phyloP scores from a whole-genome alignment of 2,113 vertebrate genomes.

The Scortum barcoo region DNA sequence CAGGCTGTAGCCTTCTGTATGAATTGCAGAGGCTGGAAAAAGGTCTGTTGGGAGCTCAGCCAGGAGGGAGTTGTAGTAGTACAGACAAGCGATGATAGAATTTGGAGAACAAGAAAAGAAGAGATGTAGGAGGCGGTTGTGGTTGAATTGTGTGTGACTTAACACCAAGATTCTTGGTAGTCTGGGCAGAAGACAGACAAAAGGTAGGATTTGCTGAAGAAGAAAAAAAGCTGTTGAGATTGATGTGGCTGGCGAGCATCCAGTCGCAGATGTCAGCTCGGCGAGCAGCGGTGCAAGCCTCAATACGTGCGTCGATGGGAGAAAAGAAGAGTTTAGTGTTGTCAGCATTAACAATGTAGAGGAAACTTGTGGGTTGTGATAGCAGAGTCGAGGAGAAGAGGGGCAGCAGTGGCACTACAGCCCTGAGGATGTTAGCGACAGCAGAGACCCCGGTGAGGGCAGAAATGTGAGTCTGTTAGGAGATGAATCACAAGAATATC shows the following conservation, averaged over 20 bases:
- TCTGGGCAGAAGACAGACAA: constrained; percentile 5
- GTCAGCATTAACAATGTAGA: constrained; percentile 19
- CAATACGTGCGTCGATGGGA: constrained; percentile 16
- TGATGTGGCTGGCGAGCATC: constrained; percentile 40
- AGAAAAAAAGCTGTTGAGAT: constrained; percentile 14
- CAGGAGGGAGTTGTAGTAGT: constrained; percentile 53
- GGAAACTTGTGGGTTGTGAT: constrained; percentile 9
- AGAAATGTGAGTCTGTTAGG: background rate
- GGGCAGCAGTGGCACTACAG: constrained; percentile 11
- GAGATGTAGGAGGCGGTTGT: background rate
- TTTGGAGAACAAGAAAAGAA: constrained; percentile 29
- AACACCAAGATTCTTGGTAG: constrained; percentile 25
- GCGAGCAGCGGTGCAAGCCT: constrained; percentile 34
- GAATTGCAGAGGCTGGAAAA: constrained; percentile 44
- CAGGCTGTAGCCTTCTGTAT: constrained; percentile 48
- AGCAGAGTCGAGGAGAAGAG: constrained; percentile 20
- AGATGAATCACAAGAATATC: constrained; percentile 3
- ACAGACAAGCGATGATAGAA: constrained; percentile 38
- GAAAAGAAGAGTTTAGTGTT: constrained; percentile 28
- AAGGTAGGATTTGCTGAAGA: constrained; percentile 10
- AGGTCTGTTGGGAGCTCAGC: constrained; percentile 55
- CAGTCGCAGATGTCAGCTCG: constrained; percentile 51
- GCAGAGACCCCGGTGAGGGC: background rate
- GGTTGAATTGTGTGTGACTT: constrained; percentile 14
- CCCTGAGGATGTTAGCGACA: constrained; percentile 10